Percentiles rank a stretch among this genome's conserved stretches.
Evolutionary conservation across 2,888 invertebrate genomes (phyloP).

Genomic region (Congeria kusceri): DNA sequence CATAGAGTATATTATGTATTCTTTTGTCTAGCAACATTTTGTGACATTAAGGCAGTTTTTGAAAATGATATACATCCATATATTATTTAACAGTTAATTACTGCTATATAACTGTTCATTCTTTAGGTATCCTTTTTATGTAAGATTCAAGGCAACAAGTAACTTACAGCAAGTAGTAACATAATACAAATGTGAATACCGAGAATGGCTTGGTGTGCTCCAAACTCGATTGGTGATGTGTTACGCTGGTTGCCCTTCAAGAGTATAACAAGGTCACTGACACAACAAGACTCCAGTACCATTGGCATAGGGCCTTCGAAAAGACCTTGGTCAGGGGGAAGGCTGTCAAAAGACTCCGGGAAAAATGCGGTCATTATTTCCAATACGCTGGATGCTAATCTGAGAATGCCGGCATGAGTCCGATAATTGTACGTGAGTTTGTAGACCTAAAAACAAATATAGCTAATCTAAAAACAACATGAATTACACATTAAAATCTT

Average conservation of each 20-base stretch:
- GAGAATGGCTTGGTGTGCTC: constrained; percentile 80
- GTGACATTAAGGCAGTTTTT: no score
- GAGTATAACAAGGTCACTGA: constrained; percentile 65
- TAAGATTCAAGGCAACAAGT: constrained; percentile 11
- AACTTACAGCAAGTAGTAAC: no score
- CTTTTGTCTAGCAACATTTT: no score
- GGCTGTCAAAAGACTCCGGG: constrained; percentile 77
- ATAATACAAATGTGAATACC: constrained; percentile 14
- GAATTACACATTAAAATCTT: constrained; percentile 43
- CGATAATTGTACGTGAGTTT: constrained; percentile 77
- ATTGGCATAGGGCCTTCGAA: constrained; percentile 76
- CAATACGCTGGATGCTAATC: constrained; percentile 75
- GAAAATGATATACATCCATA: no score
- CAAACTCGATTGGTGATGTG: constrained; percentile 79
- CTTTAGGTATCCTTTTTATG: no score
- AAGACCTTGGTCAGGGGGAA: constrained; percentile 75
- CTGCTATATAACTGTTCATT: no score
- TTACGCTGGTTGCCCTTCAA: constrained; percentile 70
- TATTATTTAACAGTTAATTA: no score
- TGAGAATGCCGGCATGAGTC: constrained; percentile 78
- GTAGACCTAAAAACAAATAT: constrained; percentile 64
- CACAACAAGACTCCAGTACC: constrained; percentile 72
- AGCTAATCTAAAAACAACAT: constrained; percentile 14
- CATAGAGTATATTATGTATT: no score
- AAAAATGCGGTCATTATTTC: constrained; percentile 75